Evolutionary conservation across 2,113 vertebrate species (phyloP).

Genomic region (Alouatta palliata): DNA sequence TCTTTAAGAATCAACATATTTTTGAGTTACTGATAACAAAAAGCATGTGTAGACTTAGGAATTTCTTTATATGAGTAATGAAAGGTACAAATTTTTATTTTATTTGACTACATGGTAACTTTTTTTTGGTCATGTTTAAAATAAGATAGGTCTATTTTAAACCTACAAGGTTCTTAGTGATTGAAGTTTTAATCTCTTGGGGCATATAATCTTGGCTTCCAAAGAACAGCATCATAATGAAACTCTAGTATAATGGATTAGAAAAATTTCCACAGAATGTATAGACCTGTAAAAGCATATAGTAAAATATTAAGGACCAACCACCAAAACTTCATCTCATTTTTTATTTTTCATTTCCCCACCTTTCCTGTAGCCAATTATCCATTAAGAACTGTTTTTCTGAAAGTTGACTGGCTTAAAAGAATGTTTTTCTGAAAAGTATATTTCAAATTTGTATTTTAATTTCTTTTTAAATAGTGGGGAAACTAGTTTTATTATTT

Average conservation of each 20-base stretch:
- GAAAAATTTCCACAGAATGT: background rate
- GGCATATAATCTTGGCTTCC: background rate
- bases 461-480: background rate
- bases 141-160: background rate
- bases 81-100: background rate
- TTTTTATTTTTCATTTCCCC: background rate
- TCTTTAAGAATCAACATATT: background rate
- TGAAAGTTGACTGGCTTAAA: background rate
- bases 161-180: background rate
- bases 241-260: background rate
- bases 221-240: background rate
- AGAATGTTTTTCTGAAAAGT: conserved; percentile 15
- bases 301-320: background rate
- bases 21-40: conserved; percentile 36
- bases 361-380: background rate
- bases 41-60: background rate
- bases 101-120: background rate
- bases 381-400: background rate
- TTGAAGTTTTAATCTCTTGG: background rate
- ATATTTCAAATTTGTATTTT: background rate
- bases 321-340: background rate
- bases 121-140: background rate
- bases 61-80: background rate
- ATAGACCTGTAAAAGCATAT: background rate
- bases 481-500: background rate